Conservation (phyloP, 1,140 invertebrate species). For the Temnothorax curvispinosus region DNA sequence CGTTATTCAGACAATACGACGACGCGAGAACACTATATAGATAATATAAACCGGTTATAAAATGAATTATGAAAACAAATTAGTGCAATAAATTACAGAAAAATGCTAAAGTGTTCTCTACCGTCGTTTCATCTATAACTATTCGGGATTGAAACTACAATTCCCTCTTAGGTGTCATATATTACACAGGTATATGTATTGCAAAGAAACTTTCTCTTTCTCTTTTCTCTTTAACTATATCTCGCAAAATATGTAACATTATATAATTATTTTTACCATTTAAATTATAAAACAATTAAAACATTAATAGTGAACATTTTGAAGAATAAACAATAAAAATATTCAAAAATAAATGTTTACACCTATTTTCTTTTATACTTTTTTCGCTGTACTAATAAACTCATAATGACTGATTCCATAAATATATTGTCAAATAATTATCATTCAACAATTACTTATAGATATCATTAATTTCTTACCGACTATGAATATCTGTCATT, state of each 20-base stretch:
- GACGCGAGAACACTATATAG: background rate
- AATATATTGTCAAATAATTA: background rate
- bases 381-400: background rate
- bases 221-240: background rate
- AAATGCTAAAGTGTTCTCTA: background rate
- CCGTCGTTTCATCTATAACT: background rate
- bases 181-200: background rate
- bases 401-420: background rate
- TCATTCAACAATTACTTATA: background rate
- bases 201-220: background rate
- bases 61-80: constrained; percentile 2
- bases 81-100: constrained; percentile 21
- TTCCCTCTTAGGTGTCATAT: background rate
- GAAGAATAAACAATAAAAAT: background rate
- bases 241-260: background rate
- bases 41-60: constrained; percentile 36
- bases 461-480: background rate
- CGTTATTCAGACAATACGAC: constrained; percentile 18
- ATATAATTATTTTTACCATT: background rate
- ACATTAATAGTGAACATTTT: background rate
- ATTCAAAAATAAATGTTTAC: background rate
- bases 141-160: background rate
- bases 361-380: background rate
- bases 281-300: background rate
- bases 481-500: background rate